A percentile compares a stretch with the other conserved stretches of the same genome.
phyloP scores from a whole-genome alignment of 2,888 invertebrate species.

The Nudaria mundana region DNA sequence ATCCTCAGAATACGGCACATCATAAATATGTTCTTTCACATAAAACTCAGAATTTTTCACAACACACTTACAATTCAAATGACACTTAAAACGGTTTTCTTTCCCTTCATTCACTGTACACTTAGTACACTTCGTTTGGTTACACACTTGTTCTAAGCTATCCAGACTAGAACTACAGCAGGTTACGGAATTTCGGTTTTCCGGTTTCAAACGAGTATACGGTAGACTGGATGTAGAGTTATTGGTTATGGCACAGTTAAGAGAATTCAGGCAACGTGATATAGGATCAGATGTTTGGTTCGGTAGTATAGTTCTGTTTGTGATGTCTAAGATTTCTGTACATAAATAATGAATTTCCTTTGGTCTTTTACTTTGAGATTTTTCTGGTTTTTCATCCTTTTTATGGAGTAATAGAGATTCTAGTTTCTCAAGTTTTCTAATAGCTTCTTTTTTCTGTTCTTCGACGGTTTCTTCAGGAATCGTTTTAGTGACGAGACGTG shows the following conservation, averaged over 20 bases:
- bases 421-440: conserved; percentile 84
- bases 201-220: conserved; percentile 53
- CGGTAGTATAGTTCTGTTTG: conserved; percentile 51
- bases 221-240: conserved; percentile 63
- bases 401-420: conserved; percentile 71
- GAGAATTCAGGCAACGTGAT: conserved; percentile 64
- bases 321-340: conserved; percentile 71
- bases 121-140: conserved; percentile 40
- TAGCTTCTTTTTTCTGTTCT: conserved; percentile 73
- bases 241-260: conserved; percentile 65
- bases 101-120: conserved; percentile 52
- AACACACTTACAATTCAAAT: conserved; percentile 61
- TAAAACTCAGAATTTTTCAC: conserved; percentile 56
- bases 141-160: conserved; percentile 27
- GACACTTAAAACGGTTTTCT: conserved; percentile 60
- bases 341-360: conserved; percentile 77
- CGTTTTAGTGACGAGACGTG: conserved; percentile 78
- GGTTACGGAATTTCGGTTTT: conserved; percentile 14
- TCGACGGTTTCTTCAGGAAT: conserved; percentile 46
- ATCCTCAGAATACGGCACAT: conserved; percentile 74
- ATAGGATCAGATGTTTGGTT: conserved; percentile 52
- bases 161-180: conserved; percentile 51
- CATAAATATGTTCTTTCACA: conserved; percentile 82
- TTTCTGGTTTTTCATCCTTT: conserved; percentile 47
- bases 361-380: conserved; percentile 37